Evolutionary conservation across 1,140 invertebrate species (phyloP), one percentile per base, ranked within the genome.

Genomic region (Augochlora pura): DNA sequence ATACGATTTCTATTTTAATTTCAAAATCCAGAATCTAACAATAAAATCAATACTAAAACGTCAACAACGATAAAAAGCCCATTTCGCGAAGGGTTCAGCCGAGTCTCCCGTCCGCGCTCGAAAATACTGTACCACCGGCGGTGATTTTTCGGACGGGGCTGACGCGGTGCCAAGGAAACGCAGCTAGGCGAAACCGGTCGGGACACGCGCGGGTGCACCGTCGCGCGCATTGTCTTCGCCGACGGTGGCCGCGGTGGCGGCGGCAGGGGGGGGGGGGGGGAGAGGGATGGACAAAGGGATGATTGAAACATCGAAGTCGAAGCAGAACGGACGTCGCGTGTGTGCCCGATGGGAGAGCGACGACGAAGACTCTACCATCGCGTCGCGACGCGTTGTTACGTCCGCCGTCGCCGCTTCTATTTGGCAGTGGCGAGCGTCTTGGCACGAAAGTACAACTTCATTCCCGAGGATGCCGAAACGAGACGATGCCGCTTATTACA

Each of bases 381-480:
- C 18, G 39, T 23, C 60, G 23, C 5, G 18, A 12, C 59, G 59
- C 59, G 59, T 71, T 77, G 25, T 63, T 64, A 52, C 67, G 49
- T 21, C 68, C 39, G 64, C 39, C 1, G 49, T 60, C 39, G 64
- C 39, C 1, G 49, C 38, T 72, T 65, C 23, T 42, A 78, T 64
- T 72, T 78, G 60, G 60, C 76, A 72, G 46, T 64, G 32, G 76
- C 9, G 6, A 32, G 23, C 23, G 16, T 54, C 76, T 77, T 77
- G 76, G 76, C 76, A 71, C 76, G 2, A 57, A 57, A 59, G n/a
- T 78, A 72, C 59, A 71, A 71, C 69, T 78, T 78, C 76, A 78
- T 78, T 72, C 54, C 57, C 60, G 69, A 27, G 69, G 21, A 23
- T 52, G 59, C 42, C 2, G 42, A 10, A 18, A n/a, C 9, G 25